A percentile compares a stretch with the other conserved stretches of the same genome.
Conservation (phyloP, 37 sponge, comb jelly and placozoan genomes). For the Chondrosia reniformis region DNA sequence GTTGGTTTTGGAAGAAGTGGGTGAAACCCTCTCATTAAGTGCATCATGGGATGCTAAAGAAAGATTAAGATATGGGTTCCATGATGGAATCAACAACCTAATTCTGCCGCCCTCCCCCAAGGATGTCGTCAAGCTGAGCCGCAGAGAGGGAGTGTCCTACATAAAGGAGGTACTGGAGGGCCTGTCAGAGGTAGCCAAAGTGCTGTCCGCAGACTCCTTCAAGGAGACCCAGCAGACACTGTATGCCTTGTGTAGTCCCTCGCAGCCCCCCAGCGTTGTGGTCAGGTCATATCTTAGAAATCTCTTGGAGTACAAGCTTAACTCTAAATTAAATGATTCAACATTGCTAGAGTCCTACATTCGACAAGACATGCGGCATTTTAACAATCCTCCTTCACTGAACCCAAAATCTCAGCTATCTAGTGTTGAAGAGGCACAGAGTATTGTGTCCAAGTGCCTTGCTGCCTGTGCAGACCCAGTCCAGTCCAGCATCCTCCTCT, state of each 20-base stretch:
- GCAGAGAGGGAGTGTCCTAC: conserved; percentile 15
- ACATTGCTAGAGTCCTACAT: conserved; percentile 41
- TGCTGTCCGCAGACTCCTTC: conserved; percentile 37
- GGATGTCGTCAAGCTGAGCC: conserved; percentile 39
- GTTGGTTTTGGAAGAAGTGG: conserved; percentile 30
- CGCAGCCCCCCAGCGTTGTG: conserved; percentile 52
- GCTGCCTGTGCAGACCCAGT: conserved; percentile 23
- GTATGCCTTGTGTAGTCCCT: conserved; percentile 24
- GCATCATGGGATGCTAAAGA: conserved; percentile 38
- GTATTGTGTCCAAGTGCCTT: conserved; percentile 46
- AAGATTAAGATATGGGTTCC: conserved; percentile 59
- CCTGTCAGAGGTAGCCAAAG: conserved; percentile 23
- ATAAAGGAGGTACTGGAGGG: conserved; percentile 29
- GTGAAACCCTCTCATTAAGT: conserved; percentile 36
- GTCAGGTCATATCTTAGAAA: conserved; percentile 60
- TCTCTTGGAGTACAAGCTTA: conserved; percentile 34
- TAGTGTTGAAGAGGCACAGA: conserved; percentile 35
- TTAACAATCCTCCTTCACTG: conserved; percentile 67
- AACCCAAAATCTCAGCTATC: conserved; percentile 64
- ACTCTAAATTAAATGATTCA: conserved; percentile 43
- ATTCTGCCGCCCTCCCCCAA: conserved; percentile 81
- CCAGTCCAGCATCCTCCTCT: conserved; percentile 48
- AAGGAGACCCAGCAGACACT: conserved; percentile 29
- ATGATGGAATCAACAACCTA: conserved; percentile 72
- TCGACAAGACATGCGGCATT: conserved; percentile 45